A percentile compares a stretch with the other conserved stretches of the same genome.
Conservation (phyloP, 2,113 vertebrate species). For the Pristiophorus japonicus region DNA sequence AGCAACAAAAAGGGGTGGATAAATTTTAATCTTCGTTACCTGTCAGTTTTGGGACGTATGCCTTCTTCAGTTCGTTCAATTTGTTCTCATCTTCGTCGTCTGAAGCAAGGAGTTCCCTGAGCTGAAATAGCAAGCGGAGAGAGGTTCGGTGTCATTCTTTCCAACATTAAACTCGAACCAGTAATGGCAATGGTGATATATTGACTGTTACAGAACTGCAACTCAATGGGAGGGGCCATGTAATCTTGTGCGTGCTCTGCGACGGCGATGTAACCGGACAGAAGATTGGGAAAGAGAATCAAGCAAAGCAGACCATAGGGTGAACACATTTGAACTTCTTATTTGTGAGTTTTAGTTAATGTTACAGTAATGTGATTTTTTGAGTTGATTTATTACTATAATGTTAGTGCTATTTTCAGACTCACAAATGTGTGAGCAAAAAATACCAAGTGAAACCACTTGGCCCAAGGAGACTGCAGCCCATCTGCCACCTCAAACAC, state of each 20-base stretch:
- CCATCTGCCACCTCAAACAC: neutral
- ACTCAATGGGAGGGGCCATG: neutral
- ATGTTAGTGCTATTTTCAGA: neutral
- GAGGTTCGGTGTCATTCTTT: conserved; percentile 5
- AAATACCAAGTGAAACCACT: neutral
- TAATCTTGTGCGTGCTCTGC: neutral
- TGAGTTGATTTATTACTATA: neutral
- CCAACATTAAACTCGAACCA: neutral
- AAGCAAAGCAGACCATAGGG: neutral
- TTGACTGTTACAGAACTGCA: neutral
- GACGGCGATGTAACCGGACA: neutral
- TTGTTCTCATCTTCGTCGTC: conserved; percentile 84
- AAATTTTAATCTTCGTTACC: conserved; percentile 59
- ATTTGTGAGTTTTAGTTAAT: neutral
- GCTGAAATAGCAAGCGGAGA: conserved; percentile 53
- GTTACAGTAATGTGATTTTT: neutral
- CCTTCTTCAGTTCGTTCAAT: conserved; percentile 75
- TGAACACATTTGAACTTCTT: neutral
- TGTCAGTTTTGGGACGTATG: conserved; percentile 93
- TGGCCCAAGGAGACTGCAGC: neutral
- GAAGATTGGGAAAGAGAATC: neutral
- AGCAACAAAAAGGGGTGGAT: too few species aligned
- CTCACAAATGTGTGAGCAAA: neutral
- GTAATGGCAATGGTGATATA: neutral
- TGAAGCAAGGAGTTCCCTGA: conserved; percentile 86